Evolutionary conservation across 2,888 invertebrate genomes (phyloP).

Genomic region (Stenolophus ochropezus): DNA sequence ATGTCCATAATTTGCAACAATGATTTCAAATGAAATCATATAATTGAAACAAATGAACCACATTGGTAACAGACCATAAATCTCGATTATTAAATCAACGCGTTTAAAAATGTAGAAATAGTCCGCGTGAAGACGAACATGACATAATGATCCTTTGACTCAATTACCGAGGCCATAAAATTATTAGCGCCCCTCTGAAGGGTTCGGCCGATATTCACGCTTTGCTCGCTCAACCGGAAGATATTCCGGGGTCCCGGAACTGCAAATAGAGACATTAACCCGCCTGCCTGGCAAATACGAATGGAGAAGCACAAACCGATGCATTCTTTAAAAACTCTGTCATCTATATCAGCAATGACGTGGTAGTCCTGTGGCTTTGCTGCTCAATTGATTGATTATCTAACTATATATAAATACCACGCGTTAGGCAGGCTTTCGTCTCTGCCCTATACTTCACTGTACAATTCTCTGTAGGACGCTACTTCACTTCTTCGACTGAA

Average conservation of each 20-base stretch:
- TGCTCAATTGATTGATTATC: too few species aligned
- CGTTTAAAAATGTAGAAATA: constrained; percentile 30
- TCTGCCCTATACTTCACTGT: too few species aligned
- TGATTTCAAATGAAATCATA: neutral
- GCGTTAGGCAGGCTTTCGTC: too few species aligned
- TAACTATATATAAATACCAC: too few species aligned
- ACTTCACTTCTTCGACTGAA: too few species aligned
- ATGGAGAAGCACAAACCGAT: too few species aligned
- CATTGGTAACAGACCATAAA: constrained; percentile 39
- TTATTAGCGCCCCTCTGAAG: constrained; percentile 46
- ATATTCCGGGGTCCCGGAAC: constrained; percentile 28
- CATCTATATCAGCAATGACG: too few species aligned
- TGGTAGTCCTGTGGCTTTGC: too few species aligned
- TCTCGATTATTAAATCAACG: constrained; percentile 31
- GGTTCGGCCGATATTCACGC: constrained; percentile 21
- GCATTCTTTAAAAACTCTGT: too few species aligned
- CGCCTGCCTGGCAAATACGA: constrained; percentile 1
- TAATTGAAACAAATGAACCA: constrained; percentile 44
- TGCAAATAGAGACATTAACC: constrained; percentile 29
- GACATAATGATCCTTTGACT: constrained; percentile 56
- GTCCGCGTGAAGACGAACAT: neutral
- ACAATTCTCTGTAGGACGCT: too few species aligned
- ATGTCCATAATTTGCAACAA: neutral
- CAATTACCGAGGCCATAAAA: constrained; percentile 56
- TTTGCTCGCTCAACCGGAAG: constrained; percentile 21